Percentiles rank a stretch among this genome's conserved stretches.
Conservation (phyloP, 2,888 invertebrate species). For the Coelopa pilipes region DNA sequence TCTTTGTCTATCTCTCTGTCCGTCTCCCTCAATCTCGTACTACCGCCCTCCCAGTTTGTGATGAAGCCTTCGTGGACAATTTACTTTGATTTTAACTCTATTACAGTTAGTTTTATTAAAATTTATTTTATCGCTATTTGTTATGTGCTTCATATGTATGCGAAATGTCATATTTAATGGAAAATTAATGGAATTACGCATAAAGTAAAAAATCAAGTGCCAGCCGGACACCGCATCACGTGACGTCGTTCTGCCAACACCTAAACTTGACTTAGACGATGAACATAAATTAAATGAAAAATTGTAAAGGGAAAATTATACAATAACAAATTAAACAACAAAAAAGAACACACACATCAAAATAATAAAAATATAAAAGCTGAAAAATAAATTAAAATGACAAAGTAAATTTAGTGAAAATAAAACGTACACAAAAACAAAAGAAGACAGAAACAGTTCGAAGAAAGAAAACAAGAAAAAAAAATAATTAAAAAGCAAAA, state of each 20-base stretch:
- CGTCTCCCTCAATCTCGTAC: too few relatives aligned
- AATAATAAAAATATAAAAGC: neutral
- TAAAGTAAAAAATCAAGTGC: slow-evolving; percentile 41
- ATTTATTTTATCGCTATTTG: slow-evolving; percentile 29
- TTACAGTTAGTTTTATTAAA: slow-evolving; percentile 25
- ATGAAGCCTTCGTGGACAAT: too few relatives aligned
- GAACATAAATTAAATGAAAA: slow-evolving; percentile 49
- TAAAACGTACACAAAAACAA: neutral
- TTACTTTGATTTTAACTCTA: too few relatives aligned
- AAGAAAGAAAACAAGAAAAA: slow-evolving; percentile 28
- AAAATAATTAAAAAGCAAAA: neutral
- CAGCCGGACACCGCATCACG: slow-evolving; percentile 20
- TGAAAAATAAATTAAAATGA: too few relatives aligned
- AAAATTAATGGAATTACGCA: slow-evolving; percentile 49
- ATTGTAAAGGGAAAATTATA: slow-evolving; percentile 22
- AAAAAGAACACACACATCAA: slow-evolving; percentile 18
- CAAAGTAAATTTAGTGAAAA: too few relatives aligned
- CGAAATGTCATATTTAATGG: slow-evolving; percentile 30
- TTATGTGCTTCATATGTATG: slow-evolving; percentile 20
- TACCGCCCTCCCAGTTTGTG: too few relatives aligned
- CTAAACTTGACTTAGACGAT: slow-evolving; percentile 56
- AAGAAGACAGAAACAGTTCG: slow-evolving; percentile 13
- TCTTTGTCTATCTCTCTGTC: too few relatives aligned
- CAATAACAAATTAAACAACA: slow-evolving; percentile 28
- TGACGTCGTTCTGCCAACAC: slow-evolving; percentile 40